These are phyloP conservation scores for Gouania willdenowi DNA, from an alignment of 2,797 vertebrate genomes.

Conservation along the genomic window DNA sequence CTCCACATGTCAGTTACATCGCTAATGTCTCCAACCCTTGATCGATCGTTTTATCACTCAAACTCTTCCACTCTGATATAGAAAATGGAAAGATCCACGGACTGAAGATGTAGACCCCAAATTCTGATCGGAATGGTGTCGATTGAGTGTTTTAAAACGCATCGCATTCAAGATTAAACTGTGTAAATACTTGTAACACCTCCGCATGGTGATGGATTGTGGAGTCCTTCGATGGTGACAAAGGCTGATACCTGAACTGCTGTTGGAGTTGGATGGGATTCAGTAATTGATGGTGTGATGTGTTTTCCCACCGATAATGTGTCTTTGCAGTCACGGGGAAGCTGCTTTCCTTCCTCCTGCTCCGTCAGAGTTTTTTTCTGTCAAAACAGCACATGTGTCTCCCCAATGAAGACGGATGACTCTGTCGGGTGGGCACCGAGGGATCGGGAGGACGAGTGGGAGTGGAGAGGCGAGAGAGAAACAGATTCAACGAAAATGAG, in stretches of 20 bases:
- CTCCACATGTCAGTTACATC: constrained; percentile 17
- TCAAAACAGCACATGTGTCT: constrained; percentile 78
- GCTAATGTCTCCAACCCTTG: constrained; percentile 7
- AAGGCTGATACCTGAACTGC: constrained; percentile 36
- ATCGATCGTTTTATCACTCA: constrained; percentile 50
- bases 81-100: not conserved
- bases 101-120: not conserved
- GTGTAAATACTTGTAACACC: constrained; percentile 33
- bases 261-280: constrained; percentile 33
- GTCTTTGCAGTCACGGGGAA: constrained; percentile 65
- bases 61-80: constrained; percentile 3
- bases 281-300: constrained; percentile 63
- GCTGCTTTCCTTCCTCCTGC: constrained; percentile 72
- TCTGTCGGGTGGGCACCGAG: constrained; percentile 46
- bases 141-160: no score
- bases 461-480: not conserved
- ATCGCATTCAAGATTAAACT: constrained; percentile 16
- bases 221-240: constrained; percentile 27
- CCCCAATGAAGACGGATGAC: constrained; percentile 78
- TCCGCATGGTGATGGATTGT: constrained; percentile 19
- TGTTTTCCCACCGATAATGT: constrained; percentile 67
- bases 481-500: no score
- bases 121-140: no score
- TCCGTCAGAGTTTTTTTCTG: constrained; percentile 67
- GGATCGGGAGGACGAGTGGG: constrained; percentile 45